phyloP scores from a whole-genome alignment of 2,797 vertebrate species.

The Denticeps clupeoides region DNA sequence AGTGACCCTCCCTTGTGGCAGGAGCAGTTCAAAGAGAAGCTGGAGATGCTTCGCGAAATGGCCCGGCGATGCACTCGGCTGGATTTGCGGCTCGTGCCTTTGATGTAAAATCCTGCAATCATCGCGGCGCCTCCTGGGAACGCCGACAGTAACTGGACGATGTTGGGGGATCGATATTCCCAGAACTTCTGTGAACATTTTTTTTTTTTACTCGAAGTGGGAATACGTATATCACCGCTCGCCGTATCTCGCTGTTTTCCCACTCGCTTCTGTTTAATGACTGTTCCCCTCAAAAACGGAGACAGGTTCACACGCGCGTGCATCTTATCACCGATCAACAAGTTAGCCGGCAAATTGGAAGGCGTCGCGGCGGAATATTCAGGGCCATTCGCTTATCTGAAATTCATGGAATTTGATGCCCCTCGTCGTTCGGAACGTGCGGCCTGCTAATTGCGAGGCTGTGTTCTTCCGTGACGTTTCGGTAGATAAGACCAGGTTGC shows the following conservation, averaged over 20 bases:
- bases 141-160: no score
- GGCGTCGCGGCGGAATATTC: neutral
- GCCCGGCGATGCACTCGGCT: no score
- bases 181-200: no score
- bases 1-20: neutral
- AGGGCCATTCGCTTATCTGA: conserved; percentile 3
- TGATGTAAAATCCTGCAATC: no score
- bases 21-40: no score
- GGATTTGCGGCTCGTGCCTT: no score
- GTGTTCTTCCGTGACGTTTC: conserved; percentile 5
- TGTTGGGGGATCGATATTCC: no score
- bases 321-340: neutral
- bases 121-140: no score
- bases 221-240: no score
- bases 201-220: no score
- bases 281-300: neutral
- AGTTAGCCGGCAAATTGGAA: neutral
- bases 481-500: conserved; percentile 12
- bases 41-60: no score
- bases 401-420: conserved; percentile 12
- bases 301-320: neutral
- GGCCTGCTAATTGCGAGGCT: conserved; percentile 11
- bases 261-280: neutral
- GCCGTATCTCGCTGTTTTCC: no score
- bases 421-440: conserved; percentile 2